Evolutionary conservation across 2,888 invertebrate genomes (phyloP).

Genomic region (Thereva nobilitata): DNA sequence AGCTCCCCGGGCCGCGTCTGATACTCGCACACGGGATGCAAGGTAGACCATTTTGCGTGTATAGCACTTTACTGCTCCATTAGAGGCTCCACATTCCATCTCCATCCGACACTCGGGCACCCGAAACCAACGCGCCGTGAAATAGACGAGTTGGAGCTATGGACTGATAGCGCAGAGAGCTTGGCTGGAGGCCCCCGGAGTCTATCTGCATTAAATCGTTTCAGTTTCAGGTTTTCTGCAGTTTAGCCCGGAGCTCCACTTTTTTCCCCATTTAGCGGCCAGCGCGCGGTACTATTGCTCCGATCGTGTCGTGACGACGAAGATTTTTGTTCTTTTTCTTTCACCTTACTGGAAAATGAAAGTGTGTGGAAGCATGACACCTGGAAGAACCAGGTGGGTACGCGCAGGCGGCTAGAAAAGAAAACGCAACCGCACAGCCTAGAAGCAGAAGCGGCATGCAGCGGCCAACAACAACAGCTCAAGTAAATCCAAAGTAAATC

Average conservation of each 20-base stretch:
- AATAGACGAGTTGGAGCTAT: neutral
- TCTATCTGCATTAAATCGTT: slow-evolving; percentile 24
- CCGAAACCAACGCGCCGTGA: slow-evolving; percentile 16
- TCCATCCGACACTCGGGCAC: neutral
- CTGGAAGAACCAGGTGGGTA: slow-evolving; percentile 15
- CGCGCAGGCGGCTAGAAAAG: slow-evolving; percentile 9
- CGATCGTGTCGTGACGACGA: slow-evolving; percentile 23
- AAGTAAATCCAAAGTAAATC: no score
- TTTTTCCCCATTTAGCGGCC: slow-evolving; percentile 15
- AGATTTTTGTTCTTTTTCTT: slow-evolving; percentile 21
- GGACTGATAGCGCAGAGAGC: slow-evolving; percentile 12
- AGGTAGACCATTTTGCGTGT: slow-evolving; percentile 22
- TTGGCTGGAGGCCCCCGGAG: no score
- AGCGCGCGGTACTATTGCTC: slow-evolving; percentile 17
- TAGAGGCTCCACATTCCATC: slow-evolving; percentile 34
- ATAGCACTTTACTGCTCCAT: slow-evolving; percentile 31
- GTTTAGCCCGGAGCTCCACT: slow-evolving; percentile 17
- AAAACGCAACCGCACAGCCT: neutral
- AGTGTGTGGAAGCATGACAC: slow-evolving; percentile 20
- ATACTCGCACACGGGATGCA: slow-evolving; percentile 7
- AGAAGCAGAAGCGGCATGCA: neutral
- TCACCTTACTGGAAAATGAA: slow-evolving; percentile 25
- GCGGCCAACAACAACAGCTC: neutral
- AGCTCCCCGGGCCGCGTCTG: slow-evolving; percentile 12
- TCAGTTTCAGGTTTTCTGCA: slow-evolving; percentile 13